Evolutionary conservation across 2,113 vertebrate species (phyloP), one percentile per base, ranked within the genome.

Genomic region (Larimichthys polyactis): DNA sequence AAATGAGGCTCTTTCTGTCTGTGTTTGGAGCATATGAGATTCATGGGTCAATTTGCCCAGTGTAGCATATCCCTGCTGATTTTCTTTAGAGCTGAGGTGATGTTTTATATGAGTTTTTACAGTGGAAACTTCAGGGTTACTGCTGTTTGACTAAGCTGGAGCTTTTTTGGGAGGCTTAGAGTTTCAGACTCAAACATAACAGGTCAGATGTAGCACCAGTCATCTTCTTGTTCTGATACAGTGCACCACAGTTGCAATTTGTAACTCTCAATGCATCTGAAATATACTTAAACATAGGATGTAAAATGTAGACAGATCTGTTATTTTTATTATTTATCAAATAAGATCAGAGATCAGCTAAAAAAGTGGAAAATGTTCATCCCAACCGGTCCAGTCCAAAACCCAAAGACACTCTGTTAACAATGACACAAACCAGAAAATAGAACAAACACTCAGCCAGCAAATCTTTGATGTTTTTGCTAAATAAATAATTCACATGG

Each of bases 81-180:
- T 67, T 64, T 12, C 46, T 68, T 19, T 32, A 87, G 40, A 73
- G 80, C 71, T 22, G 11, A 71, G 76, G 71, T 73, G 78, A 82
- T 85, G 76, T 86, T 88, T 90, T 84, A 89, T 91, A 55, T 71
- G 83, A 59, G 62, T 63, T 86, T 93, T 91, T 87, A 90, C 83
- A 82, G 85, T 86, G 89, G 87, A 91, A 92, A 92, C 86, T 81
- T 88, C 40, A 81, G 80, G 67, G 58, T 92, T 87, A 84, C 71
- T 69, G 81, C 81, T 66, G 75, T 78, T 78, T 55, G 57, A 70
- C 82, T 62, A 46, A 68, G 67, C 44, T 75, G 79, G 66, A 40
- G 59, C 44, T 57, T 65, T 80, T 78, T 73, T 49, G 11, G 67
- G 54, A 71, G 77, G 49, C 65, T 84, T 51, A 74, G 43, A 43